A percentile compares a stretch with the other conserved stretches of the same genome.
phyloP scores from a whole-genome alignment of 2,888 invertebrate genomes.

The Xestia c-nigrum region DNA sequence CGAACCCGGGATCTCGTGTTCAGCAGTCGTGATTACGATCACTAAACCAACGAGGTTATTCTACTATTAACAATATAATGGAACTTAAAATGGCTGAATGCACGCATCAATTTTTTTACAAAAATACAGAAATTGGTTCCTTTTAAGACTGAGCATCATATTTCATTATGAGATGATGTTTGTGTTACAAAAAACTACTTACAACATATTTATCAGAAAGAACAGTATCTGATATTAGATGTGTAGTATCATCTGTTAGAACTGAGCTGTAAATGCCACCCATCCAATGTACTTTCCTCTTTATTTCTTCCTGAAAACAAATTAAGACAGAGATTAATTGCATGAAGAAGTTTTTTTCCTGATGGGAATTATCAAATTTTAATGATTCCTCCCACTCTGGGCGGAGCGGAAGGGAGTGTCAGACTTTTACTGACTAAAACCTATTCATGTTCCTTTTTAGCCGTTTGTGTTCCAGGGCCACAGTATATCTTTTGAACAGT shows the following conservation, averaged over 20 bases:
- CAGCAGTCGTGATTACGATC: no score
- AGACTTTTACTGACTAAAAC: no score
- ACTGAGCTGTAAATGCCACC: slow-evolving; percentile 93
- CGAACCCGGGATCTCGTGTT: no score
- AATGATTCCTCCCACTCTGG: no score
- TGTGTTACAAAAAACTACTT: slow-evolving; percentile 69
- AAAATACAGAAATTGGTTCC: background rate
- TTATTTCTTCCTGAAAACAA: slow-evolving; percentile 90
- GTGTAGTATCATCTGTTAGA: slow-evolving; percentile 93
- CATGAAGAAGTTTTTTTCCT: background rate
- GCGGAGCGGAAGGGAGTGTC: no score
- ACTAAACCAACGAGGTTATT: no score
- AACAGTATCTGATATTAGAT: slow-evolving; percentile 95
- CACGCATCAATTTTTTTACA: background rate
- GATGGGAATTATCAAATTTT: no score
- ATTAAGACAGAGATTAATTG: background rate
- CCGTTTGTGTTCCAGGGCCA: no score
- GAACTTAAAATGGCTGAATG: background rate
- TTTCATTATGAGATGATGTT: background rate
- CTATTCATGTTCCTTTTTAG: no score
- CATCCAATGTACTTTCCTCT: slow-evolving; percentile 93
- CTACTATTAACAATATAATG: background rate
- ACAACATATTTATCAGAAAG: slow-evolving; percentile 95
- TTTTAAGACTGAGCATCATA: background rate
- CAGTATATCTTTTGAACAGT: no score